Conservation (phyloP, 2,888 invertebrate species). For the Hydrotaea cyrtoneurina region DNA sequence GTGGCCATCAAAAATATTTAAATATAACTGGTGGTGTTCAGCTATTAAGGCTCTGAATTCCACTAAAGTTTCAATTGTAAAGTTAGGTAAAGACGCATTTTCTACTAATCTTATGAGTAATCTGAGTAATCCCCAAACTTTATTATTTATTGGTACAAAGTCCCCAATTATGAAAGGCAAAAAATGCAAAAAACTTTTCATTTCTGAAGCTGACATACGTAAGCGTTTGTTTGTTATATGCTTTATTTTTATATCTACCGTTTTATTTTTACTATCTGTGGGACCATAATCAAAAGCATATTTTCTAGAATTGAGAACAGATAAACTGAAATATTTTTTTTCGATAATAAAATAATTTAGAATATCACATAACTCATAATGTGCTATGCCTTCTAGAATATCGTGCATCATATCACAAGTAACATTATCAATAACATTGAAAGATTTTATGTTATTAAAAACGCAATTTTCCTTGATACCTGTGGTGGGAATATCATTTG, state of each 20-base stretch:
- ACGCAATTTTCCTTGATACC: constrained; percentile 27
- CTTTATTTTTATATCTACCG: constrained; percentile 2
- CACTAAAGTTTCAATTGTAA: constrained; percentile 43
- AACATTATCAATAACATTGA: constrained; percentile 47
- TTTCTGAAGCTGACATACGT: constrained; percentile 57
- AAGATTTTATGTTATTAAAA: constrained; percentile 10
- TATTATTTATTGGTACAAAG: constrained; percentile 52
- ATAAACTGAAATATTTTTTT: constrained; percentile 46
- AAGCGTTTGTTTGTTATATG: constrained; percentile 46
- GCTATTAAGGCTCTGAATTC: constrained; percentile 38
- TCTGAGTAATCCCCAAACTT: constrained; percentile 50
- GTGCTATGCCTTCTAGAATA: constrained; percentile 60
- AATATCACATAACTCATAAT: constrained; percentile 49
- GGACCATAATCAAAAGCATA: constrained; percentile 41
- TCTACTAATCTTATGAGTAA: constrained; percentile 29
- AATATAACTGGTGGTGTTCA: constrained; percentile 49
- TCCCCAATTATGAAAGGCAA: constrained; percentile 54
- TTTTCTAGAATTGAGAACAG: constrained; percentile 45
- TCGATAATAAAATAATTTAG: constrained; percentile 52
- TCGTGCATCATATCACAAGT: constrained; percentile 65
- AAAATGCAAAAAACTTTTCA: constrained; percentile 52
- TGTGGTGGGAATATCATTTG: constrained; percentile 39
- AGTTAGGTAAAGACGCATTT: constrained; percentile 42
- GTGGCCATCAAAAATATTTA: constrained; percentile 51
- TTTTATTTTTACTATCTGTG: constrained; percentile 7